A percentile compares a stretch with the other conserved stretches of the same genome.
Evolutionary conservation across 2,797 vertebrate species (phyloP).

Genomic region (Epinephelus awoara): DNA sequence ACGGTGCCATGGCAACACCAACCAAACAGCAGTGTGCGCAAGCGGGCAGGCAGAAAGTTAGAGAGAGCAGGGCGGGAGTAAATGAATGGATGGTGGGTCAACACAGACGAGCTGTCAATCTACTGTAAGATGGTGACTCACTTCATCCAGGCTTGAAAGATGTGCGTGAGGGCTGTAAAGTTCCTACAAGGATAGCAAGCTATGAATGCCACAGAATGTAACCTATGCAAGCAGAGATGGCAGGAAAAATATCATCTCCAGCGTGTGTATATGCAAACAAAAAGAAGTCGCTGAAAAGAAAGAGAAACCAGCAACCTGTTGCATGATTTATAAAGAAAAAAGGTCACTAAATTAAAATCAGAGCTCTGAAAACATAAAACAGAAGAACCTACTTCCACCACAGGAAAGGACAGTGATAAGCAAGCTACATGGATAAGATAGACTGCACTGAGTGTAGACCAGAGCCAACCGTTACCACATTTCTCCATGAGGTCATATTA

Average conservation of each 20-base stretch:
- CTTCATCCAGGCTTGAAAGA: conserved; percentile 42
- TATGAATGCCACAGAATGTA: conserved; percentile 8
- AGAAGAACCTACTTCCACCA: conserved; percentile 20
- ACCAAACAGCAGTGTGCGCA: conserved; percentile 81
- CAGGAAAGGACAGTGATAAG: conserved; percentile 56
- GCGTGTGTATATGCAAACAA: not conserved
- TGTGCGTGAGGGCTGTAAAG: conserved; percentile 30
- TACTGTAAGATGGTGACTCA: conserved; percentile 52
- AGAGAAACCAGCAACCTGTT: conserved; percentile 21
- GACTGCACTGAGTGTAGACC: conserved; percentile 45
- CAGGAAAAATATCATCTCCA: conserved; percentile 5
- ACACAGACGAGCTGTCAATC: conserved; percentile 61
- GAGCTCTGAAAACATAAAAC: not conserved
- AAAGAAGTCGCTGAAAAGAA: conserved; percentile 11
- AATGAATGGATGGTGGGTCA: conserved; percentile 56
- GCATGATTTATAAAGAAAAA: conserved; percentile 24
- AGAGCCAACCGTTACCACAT: conserved; percentile 59
- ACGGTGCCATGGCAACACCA: conserved; percentile 85
- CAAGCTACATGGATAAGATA: conserved; percentile 45
- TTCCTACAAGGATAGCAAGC: conserved; percentile 39
- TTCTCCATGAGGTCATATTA: conserved; percentile 74
- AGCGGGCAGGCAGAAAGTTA: conserved; percentile 65
- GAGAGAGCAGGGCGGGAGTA: conserved; percentile 57
- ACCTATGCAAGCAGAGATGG: conserved; percentile 30
- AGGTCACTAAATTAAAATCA: conserved; percentile 5